Evolutionary conservation across 1,140 invertebrate genomes (phyloP), one percentile per base, ranked within the genome.

Genomic region (Atta texana): DNA sequence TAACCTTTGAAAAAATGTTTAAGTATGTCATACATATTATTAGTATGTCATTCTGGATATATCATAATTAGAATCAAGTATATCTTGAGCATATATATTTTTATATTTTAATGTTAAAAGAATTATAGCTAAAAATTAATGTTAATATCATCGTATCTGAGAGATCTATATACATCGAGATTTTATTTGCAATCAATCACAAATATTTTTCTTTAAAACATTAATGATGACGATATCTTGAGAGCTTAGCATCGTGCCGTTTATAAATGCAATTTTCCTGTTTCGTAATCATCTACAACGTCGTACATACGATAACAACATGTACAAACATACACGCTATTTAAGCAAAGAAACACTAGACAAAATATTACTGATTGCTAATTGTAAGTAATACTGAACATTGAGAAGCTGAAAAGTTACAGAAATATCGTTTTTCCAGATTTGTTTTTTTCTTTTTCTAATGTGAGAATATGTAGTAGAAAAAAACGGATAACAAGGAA

Each of bases 231-330:
- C 10, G 31, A 71, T 81, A 80, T 68, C 28, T 68, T 80, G 16
- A 39, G 21, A 10, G 49, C 16, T 71, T 68, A 80, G 49, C 18
- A 44, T 8, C 5, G 57, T 24, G 66, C 16, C 44, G n/a, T 81
- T 81, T 72, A 81, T 71, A 69, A 72, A 34, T 12, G 5, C 24
- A 18, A 12, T 59, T 72, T 72, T 81, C 78, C 66, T 81, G 66
- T 71, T 81, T 81, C 66, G 21, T n/a, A 81, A 81, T 81, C 44
- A 34, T 34, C 6, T 34, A 5, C 51, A 49, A 57, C 21, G 34
- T 44, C 16, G 55, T 16, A 18, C 4, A 24, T 21, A 10, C 21
- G 78, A 81, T 71, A 72, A 71, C 16, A 81, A 69, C 16, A 1
- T 8, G 7, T 34, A 28, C 28, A 72, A 71, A 81, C 71, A 49